These are phyloP conservation scores for Decapterus maruadsi DNA, from an alignment of 2,797 vertebrate species.

Conservation along the genomic window DNA sequence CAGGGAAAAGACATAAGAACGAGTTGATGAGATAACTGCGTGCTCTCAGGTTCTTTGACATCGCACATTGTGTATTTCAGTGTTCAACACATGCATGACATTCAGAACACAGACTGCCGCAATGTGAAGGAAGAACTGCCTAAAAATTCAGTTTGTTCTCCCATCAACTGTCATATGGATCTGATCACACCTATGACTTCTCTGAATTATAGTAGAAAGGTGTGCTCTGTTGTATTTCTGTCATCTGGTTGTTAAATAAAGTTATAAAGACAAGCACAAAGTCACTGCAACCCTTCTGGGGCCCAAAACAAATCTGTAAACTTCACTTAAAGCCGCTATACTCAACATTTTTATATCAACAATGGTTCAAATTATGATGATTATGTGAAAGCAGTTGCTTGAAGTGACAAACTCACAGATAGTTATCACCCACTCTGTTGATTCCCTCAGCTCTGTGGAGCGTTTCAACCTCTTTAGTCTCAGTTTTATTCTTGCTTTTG, in stretches of 20 bases:
- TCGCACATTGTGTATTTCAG: slow-evolving; percentile 1
- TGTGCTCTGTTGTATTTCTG: not conserved
- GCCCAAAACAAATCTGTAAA: not conserved
- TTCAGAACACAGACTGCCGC: slow-evolving; percentile 14
- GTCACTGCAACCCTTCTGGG: not conserved
- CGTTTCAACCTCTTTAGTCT: not conserved
- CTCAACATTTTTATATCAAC: not conserved
- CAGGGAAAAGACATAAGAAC: slow-evolving; percentile 5
- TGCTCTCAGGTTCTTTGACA: slow-evolving; percentile 21
- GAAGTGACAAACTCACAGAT: not conserved
- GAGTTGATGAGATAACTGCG: slow-evolving; percentile 35
- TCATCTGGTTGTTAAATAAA: not conserved
- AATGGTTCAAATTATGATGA: not conserved
- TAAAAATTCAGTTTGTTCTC: slow-evolving; percentile 44
- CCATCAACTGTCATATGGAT: slow-evolving; percentile 4
- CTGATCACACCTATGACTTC: slow-evolving; percentile 2
- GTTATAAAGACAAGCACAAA: not conserved
- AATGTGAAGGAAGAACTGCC: slow-evolving; percentile 2
- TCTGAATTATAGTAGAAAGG: not conserved
- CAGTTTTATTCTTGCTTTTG: not conserved
- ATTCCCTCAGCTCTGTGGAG: not conserved
- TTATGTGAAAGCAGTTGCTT: not conserved
- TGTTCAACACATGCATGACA: slow-evolving; percentile 6
- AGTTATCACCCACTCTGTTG: not conserved
- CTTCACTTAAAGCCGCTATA: not conserved